phyloP scores from a whole-genome alignment of 2,797 vertebrate genomes.

The Nyctibius grandis region DNA sequence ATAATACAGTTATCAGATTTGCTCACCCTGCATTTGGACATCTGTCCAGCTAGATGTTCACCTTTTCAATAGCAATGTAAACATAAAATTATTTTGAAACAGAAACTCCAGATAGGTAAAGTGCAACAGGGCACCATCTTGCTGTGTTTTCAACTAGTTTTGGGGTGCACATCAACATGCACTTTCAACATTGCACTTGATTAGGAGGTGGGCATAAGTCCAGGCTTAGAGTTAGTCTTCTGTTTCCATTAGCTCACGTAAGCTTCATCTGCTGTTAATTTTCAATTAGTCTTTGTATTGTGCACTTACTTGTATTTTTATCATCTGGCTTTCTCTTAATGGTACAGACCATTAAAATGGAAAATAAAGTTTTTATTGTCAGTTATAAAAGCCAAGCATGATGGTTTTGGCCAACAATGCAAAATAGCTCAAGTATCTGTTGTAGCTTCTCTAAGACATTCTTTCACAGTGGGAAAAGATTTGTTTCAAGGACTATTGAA shows the following conservation, averaged over 20 bases:
- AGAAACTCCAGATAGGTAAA: background rate
- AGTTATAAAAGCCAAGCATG: background rate
- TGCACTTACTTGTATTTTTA: background rate
- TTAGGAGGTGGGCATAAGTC: background rate
- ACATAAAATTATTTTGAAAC: background rate
- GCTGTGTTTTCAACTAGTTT: background rate
- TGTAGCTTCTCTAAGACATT: background rate
- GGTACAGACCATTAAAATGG: background rate
- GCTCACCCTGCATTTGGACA: background rate
- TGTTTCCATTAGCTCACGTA: background rate
- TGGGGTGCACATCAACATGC: background rate
- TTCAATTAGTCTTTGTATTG: background rate
- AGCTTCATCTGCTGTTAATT: background rate
- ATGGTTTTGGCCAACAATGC: background rate
- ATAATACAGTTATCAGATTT: background rate
- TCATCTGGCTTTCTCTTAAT: background rate
- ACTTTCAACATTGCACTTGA: background rate
- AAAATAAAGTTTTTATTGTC: background rate
- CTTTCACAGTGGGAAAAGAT: background rate
- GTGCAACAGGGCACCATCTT: background rate
- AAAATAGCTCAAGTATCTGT: background rate
- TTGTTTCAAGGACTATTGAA: background rate
- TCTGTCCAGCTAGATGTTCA: background rate
- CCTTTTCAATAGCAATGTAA: background rate
- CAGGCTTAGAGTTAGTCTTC: background rate